These are phyloP conservation scores for Tetragonisca angustula DNA, from an alignment of 2,888 invertebrate genomes.

Conservation along the genomic window DNA sequence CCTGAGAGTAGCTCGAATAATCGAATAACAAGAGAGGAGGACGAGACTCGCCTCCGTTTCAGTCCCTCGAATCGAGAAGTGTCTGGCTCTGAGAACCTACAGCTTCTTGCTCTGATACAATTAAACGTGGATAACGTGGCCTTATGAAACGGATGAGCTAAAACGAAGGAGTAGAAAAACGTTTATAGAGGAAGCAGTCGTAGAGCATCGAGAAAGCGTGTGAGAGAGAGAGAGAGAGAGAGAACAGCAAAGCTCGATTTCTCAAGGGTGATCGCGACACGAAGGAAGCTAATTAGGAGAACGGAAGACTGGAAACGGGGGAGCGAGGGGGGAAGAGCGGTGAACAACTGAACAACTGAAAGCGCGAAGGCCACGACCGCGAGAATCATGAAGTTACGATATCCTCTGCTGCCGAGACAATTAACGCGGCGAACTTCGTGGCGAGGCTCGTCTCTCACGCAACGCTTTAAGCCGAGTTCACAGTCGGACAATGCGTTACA, in stretches of 20 bases:
- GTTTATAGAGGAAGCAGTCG: neutral
- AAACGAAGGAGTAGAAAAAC: neutral
- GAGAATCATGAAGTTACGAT: conserved; percentile 34
- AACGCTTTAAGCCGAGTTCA: conserved; percentile 21
- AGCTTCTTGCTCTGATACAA: conserved; percentile 56
- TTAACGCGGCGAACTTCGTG: conserved; percentile 37
- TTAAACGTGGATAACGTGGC: conserved; percentile 61
- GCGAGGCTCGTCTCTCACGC: conserved; percentile 23
- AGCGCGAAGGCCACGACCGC: conserved; percentile 16
- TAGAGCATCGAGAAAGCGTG: neutral
- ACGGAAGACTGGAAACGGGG: neutral
- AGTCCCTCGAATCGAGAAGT: conserved; percentile 20
- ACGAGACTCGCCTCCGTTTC: conserved; percentile 4
- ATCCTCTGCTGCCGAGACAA: conserved; percentile 26
- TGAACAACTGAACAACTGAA: conserved; percentile 35
- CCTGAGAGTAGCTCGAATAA: conserved; percentile 2
- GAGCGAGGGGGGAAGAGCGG: neutral
- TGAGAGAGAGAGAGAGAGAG: too few species aligned
- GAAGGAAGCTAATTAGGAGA: conserved; percentile 12
- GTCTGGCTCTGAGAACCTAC: neutral
- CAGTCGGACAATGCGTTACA: neutral
- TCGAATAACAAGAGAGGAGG: conserved; percentile 10
- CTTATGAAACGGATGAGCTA: conserved; percentile 15
- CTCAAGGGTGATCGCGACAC: conserved; percentile 32
- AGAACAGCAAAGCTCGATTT: conserved; percentile 2